phyloP scores from a whole-genome alignment of 2,113 vertebrate genomes.

The Epinephelus moara region DNA sequence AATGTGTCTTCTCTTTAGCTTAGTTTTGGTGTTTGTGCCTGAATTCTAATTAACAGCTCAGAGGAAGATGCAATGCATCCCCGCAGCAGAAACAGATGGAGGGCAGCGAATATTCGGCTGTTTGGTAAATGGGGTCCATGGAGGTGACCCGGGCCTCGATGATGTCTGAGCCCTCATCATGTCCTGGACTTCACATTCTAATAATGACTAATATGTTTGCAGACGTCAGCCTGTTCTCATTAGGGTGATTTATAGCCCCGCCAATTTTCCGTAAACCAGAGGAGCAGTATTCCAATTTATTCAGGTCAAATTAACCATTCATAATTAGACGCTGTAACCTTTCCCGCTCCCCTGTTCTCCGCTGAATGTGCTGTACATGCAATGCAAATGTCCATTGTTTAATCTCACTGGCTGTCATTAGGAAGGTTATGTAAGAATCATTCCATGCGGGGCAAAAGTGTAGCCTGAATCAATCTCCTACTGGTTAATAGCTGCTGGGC shows the following conservation, averaged over 20 bases:
- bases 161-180: conserved; percentile 48
- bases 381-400: conserved; percentile 55
- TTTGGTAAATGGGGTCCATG: conserved; percentile 32
- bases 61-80: not conserved
- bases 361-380: conserved; percentile 28
- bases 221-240: conserved; percentile 80
- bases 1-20: not conserved
- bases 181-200: conserved; percentile 56
- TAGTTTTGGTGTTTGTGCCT: conserved; percentile 2
- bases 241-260: conserved; percentile 86
- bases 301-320: conserved; percentile 74
- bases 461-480: conserved; percentile 64
- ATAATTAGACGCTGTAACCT: conserved; percentile 71
- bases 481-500: conserved; percentile 61
- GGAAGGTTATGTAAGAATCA: conserved; percentile 33
- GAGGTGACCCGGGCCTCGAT: conserved; percentile 7
- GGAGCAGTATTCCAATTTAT: conserved; percentile 78
- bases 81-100: conserved; percentile 30
- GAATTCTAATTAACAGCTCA: conserved; percentile 9
- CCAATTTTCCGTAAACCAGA: conserved; percentile 77
- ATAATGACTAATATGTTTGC: conserved; percentile 76
- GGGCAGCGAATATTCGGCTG: not conserved
- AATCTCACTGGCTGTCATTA: conserved; percentile 58
- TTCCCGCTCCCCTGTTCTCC: conserved; percentile 13
- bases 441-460: conserved; percentile 36